Percentiles rank a stretch among this genome's conserved stretches.
Conservation (phyloP, 2,797 vertebrate genomes). For the Dallia pectoralis region DNA sequence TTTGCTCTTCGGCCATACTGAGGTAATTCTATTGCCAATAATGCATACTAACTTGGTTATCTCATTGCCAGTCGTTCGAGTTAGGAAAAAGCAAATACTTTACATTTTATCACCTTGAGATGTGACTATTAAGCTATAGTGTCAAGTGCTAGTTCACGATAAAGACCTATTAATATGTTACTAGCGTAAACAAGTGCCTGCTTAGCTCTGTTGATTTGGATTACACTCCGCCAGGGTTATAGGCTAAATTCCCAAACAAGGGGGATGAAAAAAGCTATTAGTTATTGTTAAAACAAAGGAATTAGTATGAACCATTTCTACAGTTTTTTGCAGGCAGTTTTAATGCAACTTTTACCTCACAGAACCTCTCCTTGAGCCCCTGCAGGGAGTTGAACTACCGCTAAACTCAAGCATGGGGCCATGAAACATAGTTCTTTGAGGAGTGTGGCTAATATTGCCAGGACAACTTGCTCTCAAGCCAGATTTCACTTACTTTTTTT, state of each 20-base stretch:
- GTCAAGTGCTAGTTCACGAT: not conserved
- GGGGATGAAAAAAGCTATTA: no score
- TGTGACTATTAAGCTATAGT: not conserved
- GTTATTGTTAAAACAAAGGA: no score
- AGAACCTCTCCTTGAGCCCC: not conserved
- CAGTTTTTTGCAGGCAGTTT: not conserved
- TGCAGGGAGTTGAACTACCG: not conserved
- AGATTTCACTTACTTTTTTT: not conserved
- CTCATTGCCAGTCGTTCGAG: not conserved
- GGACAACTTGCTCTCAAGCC: not conserved
- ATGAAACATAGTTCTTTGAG: constrained; percentile 5
- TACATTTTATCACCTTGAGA: not conserved
- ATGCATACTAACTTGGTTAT: not conserved
- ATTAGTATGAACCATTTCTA: not conserved
- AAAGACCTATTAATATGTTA: not conserved
- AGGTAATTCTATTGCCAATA: not conserved
- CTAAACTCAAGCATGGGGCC: constrained; percentile 1
- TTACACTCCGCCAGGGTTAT: no score
- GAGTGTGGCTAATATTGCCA: not conserved
- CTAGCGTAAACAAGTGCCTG: not conserved
- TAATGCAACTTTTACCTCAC: not conserved
- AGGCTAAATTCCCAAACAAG: no score
- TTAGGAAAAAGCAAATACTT: not conserved
- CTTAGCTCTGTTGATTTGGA: no score
- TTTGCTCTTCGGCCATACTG: not conserved